phyloP scores from a whole-genome alignment of 2,113 vertebrate species.

The Balaeniceps rex region DNA sequence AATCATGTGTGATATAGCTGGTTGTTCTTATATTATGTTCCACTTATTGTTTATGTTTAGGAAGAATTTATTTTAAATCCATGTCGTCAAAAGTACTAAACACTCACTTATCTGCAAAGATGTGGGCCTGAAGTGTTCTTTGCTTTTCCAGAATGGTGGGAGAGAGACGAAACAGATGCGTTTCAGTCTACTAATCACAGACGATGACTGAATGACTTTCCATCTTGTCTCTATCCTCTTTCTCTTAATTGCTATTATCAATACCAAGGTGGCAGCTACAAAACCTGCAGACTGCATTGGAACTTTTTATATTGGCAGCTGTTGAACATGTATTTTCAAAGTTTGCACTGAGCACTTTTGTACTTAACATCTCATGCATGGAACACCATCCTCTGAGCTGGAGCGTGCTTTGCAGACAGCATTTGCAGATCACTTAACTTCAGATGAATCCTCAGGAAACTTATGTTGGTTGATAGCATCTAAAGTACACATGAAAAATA shows the following conservation, averaged over 20 bases:
- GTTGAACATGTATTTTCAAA: background rate
- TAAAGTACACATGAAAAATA: background rate
- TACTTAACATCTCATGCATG: background rate
- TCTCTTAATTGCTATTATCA: background rate
- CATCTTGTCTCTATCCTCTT: background rate
- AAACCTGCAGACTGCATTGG: background rate
- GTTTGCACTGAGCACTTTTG: background rate
- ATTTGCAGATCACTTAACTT: background rate
- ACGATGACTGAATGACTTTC: background rate
- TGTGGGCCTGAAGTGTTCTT: background rate
- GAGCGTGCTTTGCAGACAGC: background rate
- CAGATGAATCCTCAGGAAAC: background rate
- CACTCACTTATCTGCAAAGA: background rate
- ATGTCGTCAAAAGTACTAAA: background rate
- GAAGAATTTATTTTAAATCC: background rate
- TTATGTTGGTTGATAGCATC: background rate
- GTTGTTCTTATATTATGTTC: background rate
- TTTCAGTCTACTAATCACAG: background rate
- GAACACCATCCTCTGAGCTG: background rate
- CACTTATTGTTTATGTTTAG: background rate
- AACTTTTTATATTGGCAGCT: background rate
- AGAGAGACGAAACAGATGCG: background rate
- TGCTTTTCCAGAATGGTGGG: background rate
- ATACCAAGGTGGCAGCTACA: background rate
- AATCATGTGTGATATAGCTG: background rate